Percentiles rank a stretch among this genome's conserved stretches.
phyloP scores from a whole-genome alignment of 2,888 invertebrate genomes.

The Conomelus anceps region DNA sequence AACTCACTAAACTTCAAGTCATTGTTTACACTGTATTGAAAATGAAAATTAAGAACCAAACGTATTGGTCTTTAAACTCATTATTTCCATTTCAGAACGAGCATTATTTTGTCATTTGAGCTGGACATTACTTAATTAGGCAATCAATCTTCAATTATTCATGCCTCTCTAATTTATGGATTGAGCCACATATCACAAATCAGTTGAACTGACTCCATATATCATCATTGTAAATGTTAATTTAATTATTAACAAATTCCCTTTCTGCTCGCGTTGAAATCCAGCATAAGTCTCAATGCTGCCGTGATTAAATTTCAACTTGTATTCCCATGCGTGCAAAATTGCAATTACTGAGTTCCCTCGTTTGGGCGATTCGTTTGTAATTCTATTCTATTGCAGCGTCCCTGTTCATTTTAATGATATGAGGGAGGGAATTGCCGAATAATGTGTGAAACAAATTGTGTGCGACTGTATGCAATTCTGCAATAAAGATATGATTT shows the following conservation, averaged over 20 bases:
- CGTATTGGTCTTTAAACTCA: background rate
- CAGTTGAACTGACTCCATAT: background rate
- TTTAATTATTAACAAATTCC: background rate
- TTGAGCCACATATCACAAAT: background rate
- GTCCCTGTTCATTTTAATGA: background rate
- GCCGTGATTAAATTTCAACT: background rate
- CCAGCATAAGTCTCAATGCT: background rate
- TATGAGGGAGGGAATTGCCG: no score
- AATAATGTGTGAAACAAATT: background rate
- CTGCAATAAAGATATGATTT: background rate
- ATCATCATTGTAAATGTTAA: background rate
- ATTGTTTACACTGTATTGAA: no score
- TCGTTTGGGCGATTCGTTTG: background rate
- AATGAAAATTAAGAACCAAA: background rate
- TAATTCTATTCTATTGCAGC: background rate
- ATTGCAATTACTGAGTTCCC: background rate
- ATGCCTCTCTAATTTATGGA: background rate
- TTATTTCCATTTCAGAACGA: background rate
- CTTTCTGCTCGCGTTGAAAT: no score
- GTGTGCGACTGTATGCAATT: background rate
- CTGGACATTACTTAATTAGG: background rate
- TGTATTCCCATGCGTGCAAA: background rate
- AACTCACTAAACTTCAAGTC: no score
- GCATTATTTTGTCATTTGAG: background rate
- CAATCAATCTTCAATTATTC: background rate